Conservation (phyloP, 2,797 vertebrate genomes). For the Myotis findleyi region DNA sequence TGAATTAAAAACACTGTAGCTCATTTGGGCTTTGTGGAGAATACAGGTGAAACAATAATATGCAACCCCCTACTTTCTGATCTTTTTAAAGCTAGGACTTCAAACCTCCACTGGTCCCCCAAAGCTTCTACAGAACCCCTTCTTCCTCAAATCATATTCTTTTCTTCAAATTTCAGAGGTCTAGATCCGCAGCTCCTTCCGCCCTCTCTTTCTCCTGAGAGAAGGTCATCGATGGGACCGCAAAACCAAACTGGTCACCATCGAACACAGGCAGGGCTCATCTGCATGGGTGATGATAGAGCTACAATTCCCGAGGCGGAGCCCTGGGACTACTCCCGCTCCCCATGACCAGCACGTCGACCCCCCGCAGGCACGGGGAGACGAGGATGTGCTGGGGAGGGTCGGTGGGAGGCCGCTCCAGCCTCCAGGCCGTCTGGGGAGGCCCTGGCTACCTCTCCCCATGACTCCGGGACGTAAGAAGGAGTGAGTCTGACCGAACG, state of each 20-base stretch:
- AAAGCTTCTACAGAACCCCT: not conserved
- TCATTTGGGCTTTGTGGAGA: not conserved
- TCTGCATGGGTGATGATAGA: not conserved
- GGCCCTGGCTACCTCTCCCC: not conserved
- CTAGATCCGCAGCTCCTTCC: fast-evolving
- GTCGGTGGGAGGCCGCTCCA: not conserved
- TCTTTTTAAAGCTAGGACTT: not conserved
- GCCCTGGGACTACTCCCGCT: not conserved
- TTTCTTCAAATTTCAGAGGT: not conserved
- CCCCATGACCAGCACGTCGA: not conserved
- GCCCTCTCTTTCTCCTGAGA: not conserved
- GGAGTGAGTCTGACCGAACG: no score
- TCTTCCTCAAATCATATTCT: not conserved
- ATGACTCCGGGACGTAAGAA: no score
- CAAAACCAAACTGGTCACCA: no score
- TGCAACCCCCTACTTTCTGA: not conserved
- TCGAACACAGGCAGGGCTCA: not conserved
- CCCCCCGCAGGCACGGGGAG: not conserved
- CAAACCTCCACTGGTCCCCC: not conserved
- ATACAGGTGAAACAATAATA: not conserved
- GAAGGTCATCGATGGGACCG: not conserved
- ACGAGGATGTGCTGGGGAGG: not conserved
- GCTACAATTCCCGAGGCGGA: not conserved
- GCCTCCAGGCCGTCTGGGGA: not conserved
- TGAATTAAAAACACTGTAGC: not conserved